Evolutionary conservation across 2,888 invertebrate genomes (phyloP).

Genomic region (Monoplex corrugatus): DNA sequence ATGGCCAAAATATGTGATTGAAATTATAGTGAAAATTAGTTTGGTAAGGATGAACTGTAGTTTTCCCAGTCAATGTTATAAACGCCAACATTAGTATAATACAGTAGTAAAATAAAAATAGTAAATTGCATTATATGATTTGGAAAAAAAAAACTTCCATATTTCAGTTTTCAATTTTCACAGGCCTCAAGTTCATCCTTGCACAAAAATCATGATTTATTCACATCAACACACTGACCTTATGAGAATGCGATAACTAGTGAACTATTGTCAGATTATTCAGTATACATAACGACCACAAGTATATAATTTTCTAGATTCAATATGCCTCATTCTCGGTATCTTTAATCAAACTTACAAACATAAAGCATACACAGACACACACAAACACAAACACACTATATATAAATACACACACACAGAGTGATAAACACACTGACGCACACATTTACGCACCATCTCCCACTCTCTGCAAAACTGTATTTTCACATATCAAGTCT

Average conservation of each 20-base stretch:
- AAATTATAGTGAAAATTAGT: too few relatives aligned
- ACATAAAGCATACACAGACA: background rate
- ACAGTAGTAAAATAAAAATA: too few relatives aligned
- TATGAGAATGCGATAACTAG: too few relatives aligned
- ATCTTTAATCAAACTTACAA: background rate
- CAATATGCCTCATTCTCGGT: background rate
- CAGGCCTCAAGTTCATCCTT: background rate
- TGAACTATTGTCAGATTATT: background rate
- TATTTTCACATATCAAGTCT: background rate
- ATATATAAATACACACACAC: background rate
- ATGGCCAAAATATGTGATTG: too few relatives aligned
- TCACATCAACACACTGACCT: too few relatives aligned
- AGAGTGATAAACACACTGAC: background rate
- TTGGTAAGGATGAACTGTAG: too few relatives aligned
- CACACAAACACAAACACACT: background rate
- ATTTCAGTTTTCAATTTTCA: background rate
- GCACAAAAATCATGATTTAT: background rate
- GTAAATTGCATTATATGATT: too few relatives aligned
- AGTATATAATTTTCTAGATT: background rate
- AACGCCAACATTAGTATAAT: too few relatives aligned
- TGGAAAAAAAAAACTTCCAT: too few relatives aligned
- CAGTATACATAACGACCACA: background rate
- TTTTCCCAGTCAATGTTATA: too few relatives aligned
- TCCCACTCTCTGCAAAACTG: background rate
- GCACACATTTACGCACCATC: background rate